These are phyloP conservation scores for Struthidea cinerea DNA, from an alignment of 2,113 vertebrate species.

Conservation along the genomic window DNA sequence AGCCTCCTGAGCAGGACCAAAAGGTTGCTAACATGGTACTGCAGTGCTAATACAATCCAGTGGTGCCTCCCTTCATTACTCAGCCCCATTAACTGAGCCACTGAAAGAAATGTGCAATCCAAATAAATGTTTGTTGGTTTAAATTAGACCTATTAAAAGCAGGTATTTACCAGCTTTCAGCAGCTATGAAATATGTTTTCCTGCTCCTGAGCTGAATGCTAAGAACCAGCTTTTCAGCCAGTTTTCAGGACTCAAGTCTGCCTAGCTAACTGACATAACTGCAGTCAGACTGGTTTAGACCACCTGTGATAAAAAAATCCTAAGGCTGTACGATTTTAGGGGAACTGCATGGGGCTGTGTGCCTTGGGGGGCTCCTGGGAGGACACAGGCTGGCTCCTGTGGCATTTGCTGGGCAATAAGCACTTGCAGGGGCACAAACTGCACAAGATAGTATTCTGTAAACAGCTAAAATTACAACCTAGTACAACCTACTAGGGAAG, in stretches of 20 bases:
- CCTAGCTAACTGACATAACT: not conserved
- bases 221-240: not conserved
- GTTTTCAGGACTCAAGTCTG: not conserved
- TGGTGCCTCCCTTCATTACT: slow-evolving; percentile 22
- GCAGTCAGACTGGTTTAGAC: not conserved
- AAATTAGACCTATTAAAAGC: slow-evolving; percentile 44
- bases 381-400: not conserved
- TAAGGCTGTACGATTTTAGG: not conserved
- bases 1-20: not conserved
- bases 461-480: not conserved
- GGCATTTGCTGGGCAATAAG: not conserved
- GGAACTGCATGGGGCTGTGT: not conserved
- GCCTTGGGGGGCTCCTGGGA: not conserved
- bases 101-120: slow-evolving; percentile 13
- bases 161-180: slow-evolving; percentile 49
- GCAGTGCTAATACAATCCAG: not conserved
- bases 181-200: not conserved
- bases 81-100: not conserved
- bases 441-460: not conserved
- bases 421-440: not conserved
- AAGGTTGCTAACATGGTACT: not conserved
- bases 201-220: not conserved
- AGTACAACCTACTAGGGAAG: not conserved
- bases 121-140: slow-evolving; percentile 15
- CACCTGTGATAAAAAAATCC: not conserved